Conservation (phyloP, 2,113 vertebrate genomes). For the Tragelaphus scriptus region DNA sequence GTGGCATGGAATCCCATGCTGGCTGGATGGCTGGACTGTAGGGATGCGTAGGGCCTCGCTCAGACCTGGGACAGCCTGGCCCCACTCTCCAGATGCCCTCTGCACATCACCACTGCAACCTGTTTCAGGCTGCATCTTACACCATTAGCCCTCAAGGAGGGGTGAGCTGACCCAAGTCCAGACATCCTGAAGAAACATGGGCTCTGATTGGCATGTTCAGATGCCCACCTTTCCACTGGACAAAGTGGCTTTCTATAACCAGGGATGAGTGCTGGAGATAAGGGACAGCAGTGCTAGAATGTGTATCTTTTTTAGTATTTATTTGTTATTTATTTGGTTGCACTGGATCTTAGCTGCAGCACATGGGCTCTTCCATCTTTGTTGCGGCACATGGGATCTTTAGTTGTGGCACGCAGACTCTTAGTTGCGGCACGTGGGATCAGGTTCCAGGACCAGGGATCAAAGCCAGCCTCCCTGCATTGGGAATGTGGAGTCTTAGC, state of each 20-base stretch:
- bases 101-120: not conserved
- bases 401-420: not conserved
- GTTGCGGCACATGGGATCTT: rapidly evolving
- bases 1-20: not conserved
- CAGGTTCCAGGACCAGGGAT: not conserved
- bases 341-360: not conserved
- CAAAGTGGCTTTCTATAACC: not conserved
- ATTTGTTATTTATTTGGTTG: not conserved
- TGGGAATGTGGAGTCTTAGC: not conserved
- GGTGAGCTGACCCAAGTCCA: not conserved
- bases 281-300: not conserved
- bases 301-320: not conserved
- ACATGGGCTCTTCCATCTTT: not conserved
- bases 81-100: not conserved
- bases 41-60: not conserved
- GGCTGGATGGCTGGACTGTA: rapidly evolving
- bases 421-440: not conserved
- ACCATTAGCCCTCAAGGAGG: not conserved
- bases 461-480: not conserved
- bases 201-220: not conserved
- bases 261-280: not conserved
- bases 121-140: not conserved
- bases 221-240: not conserved
- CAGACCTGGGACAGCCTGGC: not conserved
- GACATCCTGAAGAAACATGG: not conserved